Base-by-base conservation (phyloP, 1,140 invertebrate species). In the Tetraneura akinire region DNA sequence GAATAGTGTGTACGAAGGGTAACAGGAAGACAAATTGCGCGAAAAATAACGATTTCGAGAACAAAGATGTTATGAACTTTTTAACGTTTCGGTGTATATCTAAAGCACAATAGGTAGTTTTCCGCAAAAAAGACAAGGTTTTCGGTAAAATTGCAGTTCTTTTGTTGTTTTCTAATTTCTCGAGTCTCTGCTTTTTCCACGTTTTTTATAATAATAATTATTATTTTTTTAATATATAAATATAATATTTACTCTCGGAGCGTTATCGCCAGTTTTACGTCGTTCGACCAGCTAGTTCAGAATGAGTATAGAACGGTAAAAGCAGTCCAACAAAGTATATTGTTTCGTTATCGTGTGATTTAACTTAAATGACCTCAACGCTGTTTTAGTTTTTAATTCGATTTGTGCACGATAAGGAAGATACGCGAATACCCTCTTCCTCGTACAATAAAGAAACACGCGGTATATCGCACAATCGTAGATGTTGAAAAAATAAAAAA, bases 51-150 rank as follows among this genome's bases (percentile, higher is more conserved):
- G 71, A 37, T 76, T 76, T 57, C 14, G 51, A 53, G 71, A 76
- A 76, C 71, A 76, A 76, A 76, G 71, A 76, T 42, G 71, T 76
- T 57, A 57, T 57, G 53, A 51, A 76, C 71, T 76, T 57, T 76
- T 57, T 76, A 76, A 76, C 71, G 53, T 76, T 57, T 76, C n/a
- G 23, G 49, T 55, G 26, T 55, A 37, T 55, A 37, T 73, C 16
- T 26, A 74, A 74, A 37, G 49, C 49, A 74, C 71, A 74, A 74
- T 74, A 74, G 71, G 71, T 74, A 73, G 71, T 74, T 55, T 32
- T 53, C 71, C 18, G 71, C 71, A 74, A 74, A 74, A 74, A 74
- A 74, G 51, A 53, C 29, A 18, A 32, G 71, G 32, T 55, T 74
- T 71, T 51, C 55, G 49, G 71, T 74, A 55, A 74, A 74, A 55